These are phyloP conservation scores for Zoanthus sociatus DNA, from an alignment of 92 coral and sea anemone genomes.

Conservation along the genomic window DNA sequence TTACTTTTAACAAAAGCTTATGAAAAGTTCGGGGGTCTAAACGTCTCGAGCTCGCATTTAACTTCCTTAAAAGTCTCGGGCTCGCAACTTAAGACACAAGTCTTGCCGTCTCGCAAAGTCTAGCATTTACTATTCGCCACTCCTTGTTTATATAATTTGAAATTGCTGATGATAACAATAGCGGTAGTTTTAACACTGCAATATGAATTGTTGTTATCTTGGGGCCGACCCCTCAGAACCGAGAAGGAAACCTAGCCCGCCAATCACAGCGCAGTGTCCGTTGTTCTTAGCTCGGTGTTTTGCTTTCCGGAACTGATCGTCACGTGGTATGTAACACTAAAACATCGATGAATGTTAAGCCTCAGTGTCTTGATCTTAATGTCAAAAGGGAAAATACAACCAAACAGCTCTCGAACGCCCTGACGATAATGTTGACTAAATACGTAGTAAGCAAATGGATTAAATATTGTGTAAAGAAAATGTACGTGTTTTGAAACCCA, in stretches of 20 bases:
- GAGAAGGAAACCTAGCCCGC: background rate
- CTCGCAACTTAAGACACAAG: too few species aligned
- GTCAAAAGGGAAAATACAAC: background rate
- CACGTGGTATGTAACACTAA: background rate
- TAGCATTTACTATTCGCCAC: too few species aligned
- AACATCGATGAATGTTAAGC: background rate
- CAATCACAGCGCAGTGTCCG: background rate
- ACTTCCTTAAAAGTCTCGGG: too few species aligned
- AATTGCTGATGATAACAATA: too few species aligned
- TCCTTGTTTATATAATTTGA: too few species aligned
- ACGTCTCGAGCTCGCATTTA: too few species aligned
- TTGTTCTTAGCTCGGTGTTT: background rate
- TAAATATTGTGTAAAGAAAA: slow-evolving; percentile 31
- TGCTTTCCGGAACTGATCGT: background rate
- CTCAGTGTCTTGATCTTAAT: background rate
- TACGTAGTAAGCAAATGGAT: slow-evolving; percentile 19
- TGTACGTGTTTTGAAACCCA: slow-evolving; percentile 22
- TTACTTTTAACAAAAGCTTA: too few species aligned
- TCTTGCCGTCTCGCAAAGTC: too few species aligned
- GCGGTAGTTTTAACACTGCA: background rate
- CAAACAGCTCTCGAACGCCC: slow-evolving; percentile 15
- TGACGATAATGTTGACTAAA: slow-evolving; percentile 29
- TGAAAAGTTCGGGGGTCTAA: too few species aligned
- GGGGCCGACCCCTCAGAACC: background rate
- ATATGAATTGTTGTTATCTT: background rate